These are phyloP conservation scores for Eupithecia subumbrata DNA, from an alignment of 2,888 invertebrate species.

Conservation along the genomic window DNA sequence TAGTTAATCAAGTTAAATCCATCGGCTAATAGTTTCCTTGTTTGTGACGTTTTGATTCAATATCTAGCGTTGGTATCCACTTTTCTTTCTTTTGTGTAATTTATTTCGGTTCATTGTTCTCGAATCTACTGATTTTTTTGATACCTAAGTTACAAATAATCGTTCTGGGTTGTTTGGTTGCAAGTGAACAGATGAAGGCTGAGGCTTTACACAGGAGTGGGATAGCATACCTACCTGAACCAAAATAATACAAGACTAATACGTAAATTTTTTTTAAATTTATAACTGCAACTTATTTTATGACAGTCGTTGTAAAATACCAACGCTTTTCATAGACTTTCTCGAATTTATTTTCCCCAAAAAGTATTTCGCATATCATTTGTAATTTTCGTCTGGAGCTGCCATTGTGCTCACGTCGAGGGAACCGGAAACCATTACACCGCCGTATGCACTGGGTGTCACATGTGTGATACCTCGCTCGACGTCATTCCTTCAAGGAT, in stretches of 20 bases:
- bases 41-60: conserved; percentile 4
- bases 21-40: conserved; percentile 12
- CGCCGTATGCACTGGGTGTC: conserved; percentile 69
- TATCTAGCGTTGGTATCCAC: not conserved
- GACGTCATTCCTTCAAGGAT: conserved; percentile 46
- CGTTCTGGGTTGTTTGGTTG: not conserved
- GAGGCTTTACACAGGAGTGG: not conserved
- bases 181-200: no score
- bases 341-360: conserved; percentile 57
- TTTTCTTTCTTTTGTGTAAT: not conserved
- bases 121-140: no score
- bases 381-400: conserved; percentile 69
- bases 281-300: not conserved
- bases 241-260: not conserved
- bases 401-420: conserved; percentile 68
- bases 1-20: conserved; percentile 33
- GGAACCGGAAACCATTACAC: conserved; percentile 80
- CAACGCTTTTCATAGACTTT: not conserved
- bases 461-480: conserved; percentile 58
- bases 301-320: not conserved
- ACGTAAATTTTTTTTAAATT: not conserved
- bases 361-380: conserved; percentile 63
- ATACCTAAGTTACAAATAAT: not conserved
- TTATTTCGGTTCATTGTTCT: not conserved
- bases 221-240: not conserved